A percentile compares a stretch with the other conserved stretches of the same genome.
Evolutionary conservation across 2,888 invertebrate species (phyloP).

Genomic region (Noctuana brunneofusca): DNA sequence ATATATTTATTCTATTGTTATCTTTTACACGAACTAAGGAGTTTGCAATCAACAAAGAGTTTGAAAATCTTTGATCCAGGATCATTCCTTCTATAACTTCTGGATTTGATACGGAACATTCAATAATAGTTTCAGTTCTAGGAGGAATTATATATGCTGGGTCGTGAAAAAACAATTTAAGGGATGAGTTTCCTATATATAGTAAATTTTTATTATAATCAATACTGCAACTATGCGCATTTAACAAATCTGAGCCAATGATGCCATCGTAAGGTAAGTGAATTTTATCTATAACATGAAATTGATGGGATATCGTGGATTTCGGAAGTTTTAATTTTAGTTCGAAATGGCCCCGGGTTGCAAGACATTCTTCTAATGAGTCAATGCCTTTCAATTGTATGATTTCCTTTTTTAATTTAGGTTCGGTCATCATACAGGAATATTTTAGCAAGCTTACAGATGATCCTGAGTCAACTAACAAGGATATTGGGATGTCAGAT

Average conservation of each 20-base stretch:
- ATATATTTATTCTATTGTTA: conserved; percentile 9
- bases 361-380: background rate
- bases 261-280: conserved; percentile 33
- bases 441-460: background rate
- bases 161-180: background rate
- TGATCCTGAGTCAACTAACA: conserved; percentile 1
- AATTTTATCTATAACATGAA: conserved; percentile 32
- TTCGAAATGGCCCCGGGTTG: conserved; percentile 6
- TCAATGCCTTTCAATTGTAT: conserved; percentile 9
- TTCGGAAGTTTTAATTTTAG: conserved; percentile 9
- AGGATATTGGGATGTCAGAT: background rate
- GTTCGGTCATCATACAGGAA: background rate
- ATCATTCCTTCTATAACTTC: conserved; percentile 3
- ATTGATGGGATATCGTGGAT: conserved; percentile 2
- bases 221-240: conserved; percentile 20
- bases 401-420: background rate
- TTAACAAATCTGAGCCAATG: conserved; percentile 29
- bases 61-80: background rate
- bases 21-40: background rate
- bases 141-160: conserved; percentile 6
- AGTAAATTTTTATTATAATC: conserved; percentile 5
- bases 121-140: conserved; percentile 1
- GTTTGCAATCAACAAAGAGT: background rate
- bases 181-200: background rate
- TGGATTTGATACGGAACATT: conserved; percentile 1